phyloP scores from a whole-genome alignment of 2,888 invertebrate species.

The Heliconius sara region DNA sequence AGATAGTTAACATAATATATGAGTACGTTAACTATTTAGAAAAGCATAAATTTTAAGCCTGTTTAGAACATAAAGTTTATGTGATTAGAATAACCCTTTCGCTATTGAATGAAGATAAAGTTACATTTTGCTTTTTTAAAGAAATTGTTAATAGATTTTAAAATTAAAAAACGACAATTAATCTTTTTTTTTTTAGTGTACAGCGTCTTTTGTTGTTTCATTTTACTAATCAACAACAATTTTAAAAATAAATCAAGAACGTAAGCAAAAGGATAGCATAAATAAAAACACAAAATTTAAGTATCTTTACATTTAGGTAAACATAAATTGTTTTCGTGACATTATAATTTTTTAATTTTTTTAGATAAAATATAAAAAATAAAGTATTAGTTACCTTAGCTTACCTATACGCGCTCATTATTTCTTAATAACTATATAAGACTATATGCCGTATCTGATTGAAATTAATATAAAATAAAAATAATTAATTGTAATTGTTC shows the following conservation, averaged over 20 bases:
- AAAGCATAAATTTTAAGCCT: constrained; percentile 27
- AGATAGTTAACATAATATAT: constrained; percentile 43
- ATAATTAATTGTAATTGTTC: not conserved
- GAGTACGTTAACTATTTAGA: constrained; percentile 32
- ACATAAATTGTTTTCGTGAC: not conserved
- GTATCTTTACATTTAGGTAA: not conserved
- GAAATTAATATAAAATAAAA: not conserved
- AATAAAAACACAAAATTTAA: not conserved
- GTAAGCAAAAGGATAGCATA: not conserved
- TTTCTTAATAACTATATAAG: no score
- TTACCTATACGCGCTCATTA: no score
- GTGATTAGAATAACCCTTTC: constrained; percentile 11
- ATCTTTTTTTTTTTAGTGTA: no score
- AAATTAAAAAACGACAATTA: not conserved
- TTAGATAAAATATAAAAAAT: no score
- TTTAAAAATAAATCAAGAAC: not conserved
- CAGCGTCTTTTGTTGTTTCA: no score
- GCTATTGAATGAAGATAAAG: constrained; percentile 5
- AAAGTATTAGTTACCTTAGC: no score
- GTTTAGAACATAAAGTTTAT: constrained; percentile 26
- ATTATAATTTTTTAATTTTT: not conserved
- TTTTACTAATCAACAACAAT: no score
- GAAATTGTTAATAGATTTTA: not conserved
- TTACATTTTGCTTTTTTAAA: not conserved
- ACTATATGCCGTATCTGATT: no score